Evolutionary conservation across 2,113 vertebrate species (phyloP), one percentile per base, ranked within the genome.

Genomic region (Maccullochella peelii): DNA sequence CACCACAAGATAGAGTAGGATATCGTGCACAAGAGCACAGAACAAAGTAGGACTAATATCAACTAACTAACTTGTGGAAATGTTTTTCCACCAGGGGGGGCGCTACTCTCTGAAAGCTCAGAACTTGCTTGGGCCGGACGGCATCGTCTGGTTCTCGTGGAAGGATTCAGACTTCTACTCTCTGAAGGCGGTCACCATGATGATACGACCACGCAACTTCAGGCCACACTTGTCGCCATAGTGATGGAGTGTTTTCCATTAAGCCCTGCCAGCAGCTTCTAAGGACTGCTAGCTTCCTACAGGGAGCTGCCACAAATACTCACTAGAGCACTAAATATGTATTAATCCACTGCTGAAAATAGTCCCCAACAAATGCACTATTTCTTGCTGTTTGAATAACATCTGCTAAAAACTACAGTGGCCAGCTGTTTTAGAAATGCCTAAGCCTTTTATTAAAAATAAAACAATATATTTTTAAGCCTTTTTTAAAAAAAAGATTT

Each of bases 61-160:
- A 49, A 33, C 16, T 15, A n/a, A n/a, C n/a, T 16, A 11, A 21
- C n/a, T n/a, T 11, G 33, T 23, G 11, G 18, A 11, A n/a, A 5
- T 57, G 16, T 61, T 78, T 40, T 30, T 73, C 63, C 49, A 18
- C 52, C 86, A 97, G 97, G 96, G 96, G 0, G 97, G 96, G 0
- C 86, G 84, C 0, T 97, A 97, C 84, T 95, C 96, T 68, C 87
- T 94, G 0, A 96, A 93, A 23, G 94, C 90, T 18, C 92, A 94
- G 59, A 95, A 87, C 75, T 47, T 92, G 6, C 92, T 96, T 11
- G 96, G 96, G 1, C 96, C 96, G 0, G 96, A 97, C 0, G 96
- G 96, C 0, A 88, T 97, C 0, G 95, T 97, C 40, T 97, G 96
- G 96, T 97, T 96, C 86, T 96, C 95, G 0, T 97, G 97, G 97